Evolutionary conservation across 2,113 vertebrate species (phyloP), one percentile per base, ranked within the genome.

Genomic region (Atrichornis clamosus): DNA sequence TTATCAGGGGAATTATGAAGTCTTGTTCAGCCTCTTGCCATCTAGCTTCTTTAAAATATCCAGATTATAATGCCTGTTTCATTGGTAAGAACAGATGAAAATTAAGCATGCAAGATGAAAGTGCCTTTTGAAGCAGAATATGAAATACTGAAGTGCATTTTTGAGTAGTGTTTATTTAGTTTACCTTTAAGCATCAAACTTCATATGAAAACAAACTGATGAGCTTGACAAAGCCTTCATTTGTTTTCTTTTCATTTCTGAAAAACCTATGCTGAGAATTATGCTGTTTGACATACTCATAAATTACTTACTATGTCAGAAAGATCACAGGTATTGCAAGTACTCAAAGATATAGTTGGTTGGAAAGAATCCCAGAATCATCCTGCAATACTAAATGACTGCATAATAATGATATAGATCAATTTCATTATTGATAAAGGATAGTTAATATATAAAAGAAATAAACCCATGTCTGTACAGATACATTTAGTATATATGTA

Each of bases 61-160:
- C 15, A 30, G 33, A 88, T 84, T 88, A 80, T 58, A 90, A 62
- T 88, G 46, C 11, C 13, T 47, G 69, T 88, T 84, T 68, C 41
- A 49, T 37, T 72, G 32, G 24, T 74, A 88, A 82, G 58, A 93
- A 63, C 33, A 55, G 42, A 78, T 41, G 60, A 76, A 91, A 96
- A 94, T 59, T 85, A 70, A 60, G 17, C 32, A 30, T 63, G 35
- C 42, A 68, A 93, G 91, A 95, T 90, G 42, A 89, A 95, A 95
- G 83, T 49, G 28, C 24, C 67, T 84, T 88, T 84, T 89, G 86
- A 97, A 95, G 73, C 11, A 5, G 64, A 92, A 78, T 81, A 89
- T 84, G 23, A 87, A 85, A 95, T 91, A 55, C 27, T 63, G 35
- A 89, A 90, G 22, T n/a, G 39, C 47, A 59, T 64, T 90, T 93